Evolutionary conservation across 1,140 invertebrate genomes (phyloP), one percentile per base, ranked within the genome.

Genomic region (Neuroterus valhalla): DNA sequence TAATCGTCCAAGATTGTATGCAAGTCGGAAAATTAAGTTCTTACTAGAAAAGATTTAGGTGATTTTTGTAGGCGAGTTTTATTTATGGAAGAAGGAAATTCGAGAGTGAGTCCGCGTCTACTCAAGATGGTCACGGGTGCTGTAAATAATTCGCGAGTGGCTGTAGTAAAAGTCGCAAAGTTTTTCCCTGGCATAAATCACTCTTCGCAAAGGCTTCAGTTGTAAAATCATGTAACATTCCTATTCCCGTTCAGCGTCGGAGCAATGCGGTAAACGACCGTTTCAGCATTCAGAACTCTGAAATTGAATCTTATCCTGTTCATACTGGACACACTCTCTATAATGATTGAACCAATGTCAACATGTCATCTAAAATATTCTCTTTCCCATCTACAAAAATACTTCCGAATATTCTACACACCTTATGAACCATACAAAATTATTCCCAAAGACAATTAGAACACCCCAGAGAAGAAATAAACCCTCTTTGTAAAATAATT

Each of bases 111-210:
- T 50, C 70, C 73, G 72, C 76, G 74, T 77, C 75, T 78, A 79
- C 75, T 76, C 75, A 76, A 77, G 79, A 78, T 71, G 67, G 72
- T 72, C 77, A 72, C 73, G 80, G 77, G 76, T 72, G 78, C 81
- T 80, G 85, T 87, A 86, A 86, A 86, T 86, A 87, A 84, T 86
- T 86, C 79, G 79, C 79, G 76, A 84, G 78, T 78, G 78, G 80
- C 77, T 82, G 83, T 84, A 85, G 85, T 87, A 85, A 87, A 87
- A 74, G 85, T 87, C 85, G 71, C 52, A 44, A 71, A 79, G 72
- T 84, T 84, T 86, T 87, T 87, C 75, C 77, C 74, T 84, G 67
- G 70, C 81, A 78, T 87, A 87, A 87, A 87, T 87, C 86, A 86
- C 77, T 80, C 68, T 77, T 66, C 52, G 45, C 52, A 62, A 62